Evolutionary conservation across 2,888 invertebrate genomes (phyloP).

Genomic region (Calameuta idolon): DNA sequence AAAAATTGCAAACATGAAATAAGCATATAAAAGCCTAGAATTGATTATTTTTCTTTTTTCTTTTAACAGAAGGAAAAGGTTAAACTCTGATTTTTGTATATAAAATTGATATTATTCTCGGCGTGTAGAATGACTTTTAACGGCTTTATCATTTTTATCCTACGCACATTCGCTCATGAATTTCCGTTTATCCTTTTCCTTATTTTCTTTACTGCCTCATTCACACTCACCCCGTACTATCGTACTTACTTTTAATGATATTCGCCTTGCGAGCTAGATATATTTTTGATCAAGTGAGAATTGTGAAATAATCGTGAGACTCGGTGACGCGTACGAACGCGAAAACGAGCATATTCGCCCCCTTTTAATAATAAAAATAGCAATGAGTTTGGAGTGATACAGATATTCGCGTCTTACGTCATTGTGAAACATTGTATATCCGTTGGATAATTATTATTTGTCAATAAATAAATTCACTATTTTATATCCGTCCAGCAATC

Average conservation of each 20-base stretch:
- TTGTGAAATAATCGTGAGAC: constrained; percentile 25
- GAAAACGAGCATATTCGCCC: constrained; percentile 32
- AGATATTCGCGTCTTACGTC: constrained; percentile 45
- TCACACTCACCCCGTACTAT: not conserved
- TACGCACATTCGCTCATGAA: not conserved
- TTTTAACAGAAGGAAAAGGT: constrained; percentile 48
- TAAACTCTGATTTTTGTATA: constrained; percentile 58
- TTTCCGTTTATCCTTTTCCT: not conserved
- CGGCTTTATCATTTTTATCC: constrained; percentile 11
- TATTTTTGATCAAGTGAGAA: not conserved
- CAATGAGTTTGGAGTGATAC: constrained; percentile 41
- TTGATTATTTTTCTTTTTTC: constrained; percentile 23
- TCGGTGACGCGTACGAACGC: constrained; percentile 45
- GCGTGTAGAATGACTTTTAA: constrained; percentile 25
- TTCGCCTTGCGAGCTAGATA: not conserved
- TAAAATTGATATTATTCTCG: constrained; percentile 27
- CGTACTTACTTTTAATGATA: constrained; percentile 2
- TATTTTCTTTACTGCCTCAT: not conserved
- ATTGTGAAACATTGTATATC: constrained; percentile 47
- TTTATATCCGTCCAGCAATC: constrained; percentile 21
- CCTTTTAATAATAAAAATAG: constrained; percentile 40
- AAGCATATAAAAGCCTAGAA: not conserved
- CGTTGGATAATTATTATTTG: constrained; percentile 48
- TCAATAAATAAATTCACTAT: constrained; percentile 49
- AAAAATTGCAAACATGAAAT: not conserved